Evolutionary conservation across 1,140 invertebrate genomes (phyloP).

Genomic region (Melanaphis sacchari): DNA sequence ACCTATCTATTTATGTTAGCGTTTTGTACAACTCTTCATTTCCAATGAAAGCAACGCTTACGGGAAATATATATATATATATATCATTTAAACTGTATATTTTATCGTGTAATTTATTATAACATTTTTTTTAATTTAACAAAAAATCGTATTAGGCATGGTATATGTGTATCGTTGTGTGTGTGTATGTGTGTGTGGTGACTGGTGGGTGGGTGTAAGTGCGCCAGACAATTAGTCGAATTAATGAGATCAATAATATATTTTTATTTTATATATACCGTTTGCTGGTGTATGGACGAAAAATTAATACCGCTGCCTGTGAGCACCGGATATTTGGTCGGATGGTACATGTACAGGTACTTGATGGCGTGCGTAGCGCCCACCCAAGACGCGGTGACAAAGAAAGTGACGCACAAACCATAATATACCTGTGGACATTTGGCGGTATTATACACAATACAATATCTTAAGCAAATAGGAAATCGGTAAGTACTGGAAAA

Average conservation of each 20-base stretch:
- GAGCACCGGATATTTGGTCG: slow-evolving; percentile 52
- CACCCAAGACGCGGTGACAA: slow-evolving; percentile 87
- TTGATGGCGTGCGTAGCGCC: slow-evolving; percentile 88
- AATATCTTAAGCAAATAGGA: neutral
- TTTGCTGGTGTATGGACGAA: slow-evolving; percentile 49
- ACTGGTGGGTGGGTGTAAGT: no score
- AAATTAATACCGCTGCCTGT: slow-evolving; percentile 25
- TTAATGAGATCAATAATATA: neutral
- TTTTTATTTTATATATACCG: neutral
- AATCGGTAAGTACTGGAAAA: neutral
- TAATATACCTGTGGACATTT: slow-evolving; percentile 75
- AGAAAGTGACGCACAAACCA: slow-evolving; percentile 83
- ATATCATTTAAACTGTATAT: no score
- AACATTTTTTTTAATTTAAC: no score
- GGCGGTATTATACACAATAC: neutral
- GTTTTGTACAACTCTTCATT: no score
- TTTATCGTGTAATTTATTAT: no score
- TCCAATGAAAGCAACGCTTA: no score
- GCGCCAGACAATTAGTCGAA: no score
- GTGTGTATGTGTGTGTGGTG: neutral
- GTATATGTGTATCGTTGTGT: no score
- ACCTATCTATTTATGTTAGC: neutral
- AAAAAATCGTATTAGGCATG: no score
- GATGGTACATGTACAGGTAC: slow-evolving; percentile 73
- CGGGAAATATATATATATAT: no score